phyloP scores from a whole-genome alignment of 1,140 invertebrate species.

The Saccostrea glomerata region DNA sequence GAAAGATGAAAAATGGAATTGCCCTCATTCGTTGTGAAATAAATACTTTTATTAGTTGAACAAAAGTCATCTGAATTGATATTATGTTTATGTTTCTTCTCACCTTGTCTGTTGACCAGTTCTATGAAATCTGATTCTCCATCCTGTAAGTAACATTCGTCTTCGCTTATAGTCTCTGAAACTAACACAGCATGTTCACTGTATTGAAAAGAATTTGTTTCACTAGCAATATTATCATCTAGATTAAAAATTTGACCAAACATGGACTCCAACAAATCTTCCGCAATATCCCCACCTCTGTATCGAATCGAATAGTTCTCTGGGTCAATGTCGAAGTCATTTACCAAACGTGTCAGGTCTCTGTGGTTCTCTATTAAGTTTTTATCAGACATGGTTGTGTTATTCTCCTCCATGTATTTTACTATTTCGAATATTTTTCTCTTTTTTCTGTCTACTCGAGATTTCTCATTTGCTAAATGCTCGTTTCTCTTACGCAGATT shows the following conservation, averaged over 20 bases:
- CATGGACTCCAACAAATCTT: neutral
- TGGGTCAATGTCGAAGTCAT: neutral
- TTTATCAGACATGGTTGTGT: neutral
- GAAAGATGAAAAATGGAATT: neutral
- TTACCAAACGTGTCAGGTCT: neutral
- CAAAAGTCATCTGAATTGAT: neutral
- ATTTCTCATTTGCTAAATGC: neutral
- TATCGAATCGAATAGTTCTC: neutral
- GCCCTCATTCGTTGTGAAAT: neutral
- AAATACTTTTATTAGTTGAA: neutral
- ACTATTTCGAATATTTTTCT: neutral
- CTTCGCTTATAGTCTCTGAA: neutral
- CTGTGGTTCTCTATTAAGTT: constrained; percentile 6
- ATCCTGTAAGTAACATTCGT: neutral
- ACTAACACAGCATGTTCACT: neutral
- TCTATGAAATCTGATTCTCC: no score
- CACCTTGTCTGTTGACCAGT: no score
- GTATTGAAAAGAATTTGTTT: neutral
- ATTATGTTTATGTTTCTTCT: no score
- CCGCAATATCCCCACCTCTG: neutral
- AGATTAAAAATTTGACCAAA: neutral
- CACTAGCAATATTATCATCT: neutral
- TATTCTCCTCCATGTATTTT: neutral
- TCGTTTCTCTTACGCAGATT: neutral
- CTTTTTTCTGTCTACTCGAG: neutral